Evolutionary conservation across 1,140 invertebrate species (phyloP), one percentile per base, ranked within the genome.

Genomic region (Trichonephila inaurata): DNA sequence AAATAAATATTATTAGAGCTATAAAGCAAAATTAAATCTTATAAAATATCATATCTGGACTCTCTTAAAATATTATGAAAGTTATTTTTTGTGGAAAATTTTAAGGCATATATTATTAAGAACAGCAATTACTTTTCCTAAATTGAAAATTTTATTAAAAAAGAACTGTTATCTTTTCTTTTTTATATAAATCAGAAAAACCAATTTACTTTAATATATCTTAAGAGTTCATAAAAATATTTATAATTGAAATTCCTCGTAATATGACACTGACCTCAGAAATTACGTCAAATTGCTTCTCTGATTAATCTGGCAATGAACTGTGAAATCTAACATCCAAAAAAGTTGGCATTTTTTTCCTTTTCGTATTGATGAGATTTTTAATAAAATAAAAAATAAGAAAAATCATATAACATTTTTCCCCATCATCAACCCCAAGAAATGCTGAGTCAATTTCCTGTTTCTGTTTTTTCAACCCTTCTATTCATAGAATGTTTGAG

Each of bases 271-370:
- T 77, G 72, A 40, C 72, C 72, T 77, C 28, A 77, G 33, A 33
- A 24, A 24, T 24, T 77, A 28, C 33, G 12, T 33, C 7, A 77
- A 28, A 77, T 77, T 28, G 28, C 18, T 33, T 40, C 72, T 33
- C 24, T 77, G 33, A 77, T 77, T 77, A 77, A 14, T 33, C 72
- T 77, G 72, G 72, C 12, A 77, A 4, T 77, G 72, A 77, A 77
- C 72, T 77, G 72, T 77, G 72, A 77, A 77, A 77, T 33, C 28
- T 18, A 77, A 77, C 72, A 28, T 77, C 28, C 28, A 77, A 18
- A 77, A 28, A 7, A 18, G 16, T 77, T 24, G 16, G 33, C 28
- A 16, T 28, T 77, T 28, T n/a, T 40, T 77, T 77, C 16, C 18
- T 18, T 21, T 16, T 77, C 69, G 4, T 14, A 18, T 77, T 77